Evolutionary conservation across 2,797 vertebrate species (phyloP), one percentile per base, ranked within the genome.

Genomic region (Eutrigla gurnardus): DNA sequence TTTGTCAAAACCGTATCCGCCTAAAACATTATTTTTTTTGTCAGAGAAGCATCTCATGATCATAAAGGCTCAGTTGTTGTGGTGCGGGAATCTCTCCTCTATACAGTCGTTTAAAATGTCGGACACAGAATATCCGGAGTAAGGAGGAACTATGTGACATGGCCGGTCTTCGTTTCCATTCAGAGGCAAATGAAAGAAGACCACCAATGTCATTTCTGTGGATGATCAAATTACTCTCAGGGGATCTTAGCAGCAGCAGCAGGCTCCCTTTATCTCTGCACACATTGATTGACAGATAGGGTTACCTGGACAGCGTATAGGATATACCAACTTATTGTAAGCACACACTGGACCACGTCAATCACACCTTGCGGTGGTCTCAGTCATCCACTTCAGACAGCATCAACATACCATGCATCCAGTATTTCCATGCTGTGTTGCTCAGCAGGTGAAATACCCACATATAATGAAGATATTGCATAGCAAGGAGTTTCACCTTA

Each of bases 101-200:
- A 95, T 96, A 93, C 92, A 93, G 92, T 84, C 53, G 43, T 43
- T 81, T 42, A 70, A 71, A 68, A 66, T 75, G 60, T 81, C 65
- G 89, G 89, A 91, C 85, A 90, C 73, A 83, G 83, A 87, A 89
- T 91, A 93, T 92, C 89, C 88, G 87, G 88, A 93, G 91, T 91
- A 93, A 94, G 94, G 89, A 88, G 93, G 93, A 94, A 95, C 93
- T 94, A 90, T 87, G 92, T 96, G 95, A 90, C 93, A 93, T 96
- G 95, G 95, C 92, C 82, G 92, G 91, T 93, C 91, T 91, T 92
- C 88, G 80, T 92, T 89, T 91, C 81, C 89, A 90, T 94, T 94
- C 72, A 42, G 35, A 83, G 60, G 68, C 62, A 86, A 94, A 94
- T 94, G 93, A 92, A 91, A 91, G 91, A 84, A 91, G 86, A 89